phyloP scores from a whole-genome alignment of 2,113 vertebrate species.

The Arenaria interpres region DNA sequence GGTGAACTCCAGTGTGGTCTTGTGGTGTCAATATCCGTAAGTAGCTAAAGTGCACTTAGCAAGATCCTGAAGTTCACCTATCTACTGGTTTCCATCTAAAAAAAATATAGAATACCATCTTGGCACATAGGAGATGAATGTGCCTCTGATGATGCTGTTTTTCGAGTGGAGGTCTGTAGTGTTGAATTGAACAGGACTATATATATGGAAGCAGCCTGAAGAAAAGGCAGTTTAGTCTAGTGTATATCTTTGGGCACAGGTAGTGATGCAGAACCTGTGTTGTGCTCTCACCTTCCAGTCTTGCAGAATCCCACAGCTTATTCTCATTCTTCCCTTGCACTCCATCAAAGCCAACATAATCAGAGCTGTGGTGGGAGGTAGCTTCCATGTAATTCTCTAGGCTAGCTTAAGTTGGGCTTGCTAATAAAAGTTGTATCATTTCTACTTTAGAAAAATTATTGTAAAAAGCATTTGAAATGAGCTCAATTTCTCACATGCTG shows the following conservation, averaged over 20 bases:
- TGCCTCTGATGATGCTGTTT: background rate
- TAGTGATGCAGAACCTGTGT: rapidly evolving
- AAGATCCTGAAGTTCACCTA: background rate
- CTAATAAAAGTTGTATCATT: background rate
- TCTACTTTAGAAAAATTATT: background rate
- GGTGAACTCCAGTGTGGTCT: background rate
- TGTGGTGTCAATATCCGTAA: background rate
- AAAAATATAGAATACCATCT: background rate
- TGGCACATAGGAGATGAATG: background rate
- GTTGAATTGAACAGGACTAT: background rate
- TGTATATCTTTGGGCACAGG: background rate
- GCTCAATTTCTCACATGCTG: background rate
- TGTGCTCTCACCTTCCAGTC: background rate
- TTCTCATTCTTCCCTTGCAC: background rate
- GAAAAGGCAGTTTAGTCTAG: background rate
- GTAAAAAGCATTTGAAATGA: background rate
- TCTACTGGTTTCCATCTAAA: background rate
- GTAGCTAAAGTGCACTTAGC: background rate
- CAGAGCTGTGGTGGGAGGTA: background rate
- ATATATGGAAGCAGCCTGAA: background rate
- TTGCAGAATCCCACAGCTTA: background rate
- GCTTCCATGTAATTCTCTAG: background rate
- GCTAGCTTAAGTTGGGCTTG: background rate
- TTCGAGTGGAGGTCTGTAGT: background rate
- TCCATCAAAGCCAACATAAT: background rate